These are phyloP conservation scores for Otis tarda DNA, from an alignment of 2,113 vertebrate species.

Conservation along the genomic window DNA sequence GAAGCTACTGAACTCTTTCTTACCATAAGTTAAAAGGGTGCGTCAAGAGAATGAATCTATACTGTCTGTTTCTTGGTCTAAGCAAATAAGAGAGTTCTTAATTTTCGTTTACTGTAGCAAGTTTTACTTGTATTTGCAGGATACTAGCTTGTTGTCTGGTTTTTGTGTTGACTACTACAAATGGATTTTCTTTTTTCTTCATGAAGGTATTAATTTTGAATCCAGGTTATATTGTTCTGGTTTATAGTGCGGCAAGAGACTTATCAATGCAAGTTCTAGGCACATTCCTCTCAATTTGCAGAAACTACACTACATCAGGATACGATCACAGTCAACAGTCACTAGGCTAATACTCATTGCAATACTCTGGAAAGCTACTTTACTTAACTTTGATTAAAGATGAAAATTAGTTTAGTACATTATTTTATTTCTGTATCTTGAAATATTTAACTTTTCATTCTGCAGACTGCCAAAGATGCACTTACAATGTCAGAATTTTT, in stretches of 20 bases:
- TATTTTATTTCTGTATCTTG: background rate
- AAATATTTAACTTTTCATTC: background rate
- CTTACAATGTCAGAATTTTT: slow-evolving; percentile 41
- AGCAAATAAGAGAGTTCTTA: background rate
- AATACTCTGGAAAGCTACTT: background rate
- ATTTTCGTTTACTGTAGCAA: background rate
- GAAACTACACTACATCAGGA: background rate
- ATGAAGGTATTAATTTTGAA: background rate
- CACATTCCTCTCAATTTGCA: background rate
- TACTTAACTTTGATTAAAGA: background rate
- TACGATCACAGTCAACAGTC: background rate
- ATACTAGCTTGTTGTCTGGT: background rate
- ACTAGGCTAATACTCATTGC: background rate
- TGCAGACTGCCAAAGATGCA: slow-evolving; percentile 56
- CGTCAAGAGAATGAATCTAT: background rate
- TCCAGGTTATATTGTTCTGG: background rate
- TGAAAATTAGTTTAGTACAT: background rate
- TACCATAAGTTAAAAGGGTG: background rate
- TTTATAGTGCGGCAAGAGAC: background rate
- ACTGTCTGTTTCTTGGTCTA: background rate
- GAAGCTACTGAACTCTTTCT: background rate
- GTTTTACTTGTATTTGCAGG: background rate
- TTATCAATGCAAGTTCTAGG: background rate
- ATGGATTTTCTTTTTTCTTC: background rate
- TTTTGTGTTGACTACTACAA: background rate